Percentiles rank a stretch among this genome's conserved stretches.
Conservation (phyloP, 2,113 vertebrate species). For the Melanerpes formicivorus region DNA sequence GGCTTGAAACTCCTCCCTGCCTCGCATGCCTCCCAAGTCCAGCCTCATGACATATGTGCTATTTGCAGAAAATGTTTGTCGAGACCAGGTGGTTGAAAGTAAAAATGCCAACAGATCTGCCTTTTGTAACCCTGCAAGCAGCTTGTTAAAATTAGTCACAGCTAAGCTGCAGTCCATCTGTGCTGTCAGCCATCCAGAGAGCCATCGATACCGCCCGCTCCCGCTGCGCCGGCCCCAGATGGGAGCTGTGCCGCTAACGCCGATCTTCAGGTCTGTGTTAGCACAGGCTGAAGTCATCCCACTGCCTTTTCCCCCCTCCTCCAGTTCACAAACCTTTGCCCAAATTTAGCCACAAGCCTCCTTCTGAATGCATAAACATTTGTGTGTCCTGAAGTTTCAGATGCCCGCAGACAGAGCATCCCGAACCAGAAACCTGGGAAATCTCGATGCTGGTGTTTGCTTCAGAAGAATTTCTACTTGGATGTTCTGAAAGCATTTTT, state of each 20-base stretch:
- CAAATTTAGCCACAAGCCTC: background rate
- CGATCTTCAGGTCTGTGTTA: background rate
- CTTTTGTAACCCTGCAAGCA: slow-evolving; percentile 57
- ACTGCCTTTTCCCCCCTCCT: background rate
- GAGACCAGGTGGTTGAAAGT: slow-evolving; percentile 65
- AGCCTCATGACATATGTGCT: slow-evolving; percentile 34
- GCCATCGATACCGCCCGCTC: slow-evolving; percentile 22
- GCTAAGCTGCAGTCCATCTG: slow-evolving; percentile 61
- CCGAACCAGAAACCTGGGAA: slow-evolving; percentile 1
- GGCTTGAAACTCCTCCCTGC: background rate
- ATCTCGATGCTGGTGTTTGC: rapidly evolving
- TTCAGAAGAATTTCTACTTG: slow-evolving; percentile 3
- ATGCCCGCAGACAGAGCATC: background rate
- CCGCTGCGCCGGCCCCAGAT: background rate
- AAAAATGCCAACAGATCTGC: slow-evolving; percentile 67
- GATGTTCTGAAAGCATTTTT: background rate
- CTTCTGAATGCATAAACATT: background rate
- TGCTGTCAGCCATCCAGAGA: slow-evolving; percentile 65
- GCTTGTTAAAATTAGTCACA: slow-evolving; percentile 69
- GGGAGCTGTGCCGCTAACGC: background rate
- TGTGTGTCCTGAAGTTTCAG: background rate
- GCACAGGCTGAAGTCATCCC: background rate
- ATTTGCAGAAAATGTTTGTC: slow-evolving; percentile 52
- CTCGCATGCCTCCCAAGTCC: background rate
- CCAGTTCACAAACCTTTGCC: background rate